Evolutionary conservation across 1,140 invertebrate species (phyloP), one percentile per base, ranked within the genome.

Genomic region (Bradysia coprophila): DNA sequence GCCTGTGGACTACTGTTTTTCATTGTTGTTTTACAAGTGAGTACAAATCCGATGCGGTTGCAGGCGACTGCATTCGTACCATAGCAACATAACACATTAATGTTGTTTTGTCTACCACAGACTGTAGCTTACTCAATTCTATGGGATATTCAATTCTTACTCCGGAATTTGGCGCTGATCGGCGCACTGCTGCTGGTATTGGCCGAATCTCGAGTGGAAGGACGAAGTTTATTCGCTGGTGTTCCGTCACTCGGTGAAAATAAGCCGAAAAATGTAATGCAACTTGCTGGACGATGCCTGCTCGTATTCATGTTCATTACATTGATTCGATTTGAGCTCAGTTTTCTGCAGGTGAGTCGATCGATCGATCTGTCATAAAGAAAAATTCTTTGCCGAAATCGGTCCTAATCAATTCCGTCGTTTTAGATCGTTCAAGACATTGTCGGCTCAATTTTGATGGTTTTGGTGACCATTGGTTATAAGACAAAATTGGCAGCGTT

Each of bases 241-340:
- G 87, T 99, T 38, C 96, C 96, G 32, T 83, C 84, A 4, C 63
- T 98, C 22, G 92, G 82, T 34, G 90, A 98, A 48, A 98, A 98
- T 65, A 96, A 93, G 55, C 93, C 92, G 15, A 98, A 98, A 66
- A 94, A 88, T 52, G 91, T 96, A 59, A 71, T 99, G 55, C 93
- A 98, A 66, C 67, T 99, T 2, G 85, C 90, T 45, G 96, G 96
- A 21, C 75, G 96, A 48, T 80, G 98, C 45, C 71, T 98, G 13
- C 67, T 99, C 16, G 94, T 96, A 9, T 95, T 98, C 63, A 98
- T 99, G 96, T 98, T 98, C 61, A 76, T 97, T 46, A 98, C 94
- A 1, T 65, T 99, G 15, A 76, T 98, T 40, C 75, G 91, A 51
- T 89, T 98, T 55, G 94, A 98, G 61, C 64, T 90, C 28, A 85